Base-by-base conservation (phyloP, 2,797 vertebrate species). In the Coccyzus lansbergi region DNA sequence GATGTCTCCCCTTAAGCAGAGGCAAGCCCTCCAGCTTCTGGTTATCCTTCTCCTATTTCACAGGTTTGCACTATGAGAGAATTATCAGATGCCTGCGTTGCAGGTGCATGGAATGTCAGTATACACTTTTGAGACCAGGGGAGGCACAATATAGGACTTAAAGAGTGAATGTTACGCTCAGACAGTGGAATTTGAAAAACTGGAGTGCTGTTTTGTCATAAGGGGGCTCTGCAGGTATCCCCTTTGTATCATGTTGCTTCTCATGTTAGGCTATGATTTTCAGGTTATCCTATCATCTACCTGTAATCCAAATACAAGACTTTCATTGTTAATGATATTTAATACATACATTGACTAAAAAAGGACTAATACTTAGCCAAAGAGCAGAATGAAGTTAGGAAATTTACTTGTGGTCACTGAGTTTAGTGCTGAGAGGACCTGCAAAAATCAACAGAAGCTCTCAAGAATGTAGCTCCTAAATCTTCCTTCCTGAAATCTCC, bases 11-110 rank as follows among this genome's bases (percentile, higher is more conserved):
- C 12, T 12, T 51, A 31, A 79, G 21, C 29, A 52, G 22, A 76
- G 19, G 28, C 1, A 1, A 76, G 3, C 11, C 6, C 17, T 8
- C 2, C 17, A 24, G 4, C 15, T 28, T 78, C 26, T 52, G 10
- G 6, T 52, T 78, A 44, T 21, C 53, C 21, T 58, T 34, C 16
- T 52, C 26, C 49, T n/a, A 10, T 69, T 77, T 44, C 38, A 7
- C 13, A 26, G 33, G 4, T 33, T 82, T 75, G 21, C 2, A 1
- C 22, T 17, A 2, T 48, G 53, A 53, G 22, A 44, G 24, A 52
- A 2, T 68, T 38, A 48, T 24, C 62, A 63, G 40, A 36, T 0
- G 2, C 2, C 4, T 75, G 12, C 52, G 42, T 10, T 71, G 36
- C 28, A 89, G 16, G 20, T 69, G 5, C 3, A 2, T 10, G 36